phyloP scores from a whole-genome alignment of 2,888 invertebrate genomes.

The Drosophila affinis region DNA sequence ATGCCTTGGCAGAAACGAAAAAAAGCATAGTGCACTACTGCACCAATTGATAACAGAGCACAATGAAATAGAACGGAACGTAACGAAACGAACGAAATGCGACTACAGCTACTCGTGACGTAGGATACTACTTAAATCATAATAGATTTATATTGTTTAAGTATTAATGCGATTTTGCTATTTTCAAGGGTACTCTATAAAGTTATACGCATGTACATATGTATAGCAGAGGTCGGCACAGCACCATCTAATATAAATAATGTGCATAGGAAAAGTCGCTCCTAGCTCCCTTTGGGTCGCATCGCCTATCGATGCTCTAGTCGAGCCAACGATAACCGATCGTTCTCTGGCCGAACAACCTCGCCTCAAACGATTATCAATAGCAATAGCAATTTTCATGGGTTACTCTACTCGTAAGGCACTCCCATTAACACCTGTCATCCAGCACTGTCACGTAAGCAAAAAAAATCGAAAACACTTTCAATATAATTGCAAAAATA shows the following conservation, averaged over 20 bases:
- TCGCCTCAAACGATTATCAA: conserved; percentile 11
- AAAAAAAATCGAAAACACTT: conserved; percentile 50
- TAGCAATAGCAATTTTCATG: conserved; percentile 17
- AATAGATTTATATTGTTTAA: too few relatives aligned
- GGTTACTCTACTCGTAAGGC: conserved; percentile 8
- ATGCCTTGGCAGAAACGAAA: not conserved
- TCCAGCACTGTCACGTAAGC: conserved; percentile 12
- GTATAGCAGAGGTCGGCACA: too few relatives aligned
- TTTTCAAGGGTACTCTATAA: too few relatives aligned
- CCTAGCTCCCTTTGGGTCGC: too few relatives aligned
- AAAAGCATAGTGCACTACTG: not conserved
- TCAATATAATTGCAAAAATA: conserved; percentile 56
- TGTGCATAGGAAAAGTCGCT: too few relatives aligned
- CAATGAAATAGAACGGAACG: conserved; percentile 14
- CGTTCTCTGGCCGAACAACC: not conserved
- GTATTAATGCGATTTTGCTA: too few relatives aligned
- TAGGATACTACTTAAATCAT: not conserved
- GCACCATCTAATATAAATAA: too few relatives aligned
- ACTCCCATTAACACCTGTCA: conserved; percentile 14
- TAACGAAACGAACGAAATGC: not conserved
- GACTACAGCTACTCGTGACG: too few relatives aligned
- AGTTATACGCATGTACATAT: too few relatives aligned
- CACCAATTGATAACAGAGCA: not conserved
- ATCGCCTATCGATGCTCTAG: too few relatives aligned
- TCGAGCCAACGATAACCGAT: too few relatives aligned